Evolutionary conservation across 2,888 invertebrate genomes (phyloP), one percentile per base, ranked within the genome.

Genomic region (Sinohyriopsis cumingii): DNA sequence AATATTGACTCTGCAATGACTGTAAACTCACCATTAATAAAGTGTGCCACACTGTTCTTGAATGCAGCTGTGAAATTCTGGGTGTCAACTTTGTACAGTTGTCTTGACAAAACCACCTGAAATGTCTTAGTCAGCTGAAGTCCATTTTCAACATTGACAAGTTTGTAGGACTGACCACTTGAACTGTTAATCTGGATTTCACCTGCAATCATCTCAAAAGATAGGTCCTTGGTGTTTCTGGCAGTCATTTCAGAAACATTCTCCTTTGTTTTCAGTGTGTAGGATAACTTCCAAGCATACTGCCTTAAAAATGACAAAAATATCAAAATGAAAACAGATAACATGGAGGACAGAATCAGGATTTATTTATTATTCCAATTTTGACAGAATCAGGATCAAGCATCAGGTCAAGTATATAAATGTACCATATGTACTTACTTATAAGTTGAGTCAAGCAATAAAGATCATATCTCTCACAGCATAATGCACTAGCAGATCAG

Each of bases 281-380:
- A 81, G 3, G 68, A 69, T 18, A 79, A 15, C 62, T 73, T 72
- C 76, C 75, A 78, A 19, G 59, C 67, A 24, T 59, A 24, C 22
- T 20, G 55, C 62, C 72, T 72, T 63, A 53, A 63, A 71, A 22
- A 62, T 18, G 45, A 56, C 33, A 25, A 20, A 59, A 45, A 45
- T 12, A 15, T 45, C 3, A 12, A 45, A 45, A 3, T 45, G 12
- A 45, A 45, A 45, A 45, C 15, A 45, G 15, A 45, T 15, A 15
- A 45, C 45, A 12, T 45, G 25, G 25, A 25, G 25, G 4, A 25
- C 25, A 25, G 25, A 25, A 25, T 33, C 33, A 33, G 7, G 33
- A 45, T 45, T 45, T 45, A 45, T 45, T 45, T 45, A 45, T 15
- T 15, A 45, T 45, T 45, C 9, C 9, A 45, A 15, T 45, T 45